These are phyloP conservation scores for Patella depressa DNA, from an alignment of 2,888 invertebrate genomes.

Conservation along the genomic window DNA sequence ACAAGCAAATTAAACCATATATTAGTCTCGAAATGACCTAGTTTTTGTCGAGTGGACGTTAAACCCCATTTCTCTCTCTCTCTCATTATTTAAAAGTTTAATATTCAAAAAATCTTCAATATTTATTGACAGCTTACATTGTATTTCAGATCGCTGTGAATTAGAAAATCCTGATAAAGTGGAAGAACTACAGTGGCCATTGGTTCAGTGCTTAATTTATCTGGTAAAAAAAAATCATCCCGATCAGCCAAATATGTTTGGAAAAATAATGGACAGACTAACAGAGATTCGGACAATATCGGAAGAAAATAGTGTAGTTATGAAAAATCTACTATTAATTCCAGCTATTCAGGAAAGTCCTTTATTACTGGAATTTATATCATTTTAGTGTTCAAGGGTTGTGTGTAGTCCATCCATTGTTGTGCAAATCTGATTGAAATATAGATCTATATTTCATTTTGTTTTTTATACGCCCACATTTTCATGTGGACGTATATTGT, in stretches of 20 bases:
- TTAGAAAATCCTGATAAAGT: conserved; percentile 43
- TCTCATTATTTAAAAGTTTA: too few relatives aligned
- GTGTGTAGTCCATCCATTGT: too few relatives aligned
- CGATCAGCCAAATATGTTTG: conserved; percentile 27
- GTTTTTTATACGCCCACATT: too few relatives aligned
- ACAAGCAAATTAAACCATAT: too few relatives aligned
- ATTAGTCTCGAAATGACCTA: too few relatives aligned
- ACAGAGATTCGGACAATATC: conserved; percentile 40
- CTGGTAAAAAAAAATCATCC: conserved; percentile 32
- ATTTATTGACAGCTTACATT: too few relatives aligned
- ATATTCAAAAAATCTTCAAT: too few relatives aligned
- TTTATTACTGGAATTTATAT: conserved; percentile 39
- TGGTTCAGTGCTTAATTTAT: conserved; percentile 42
- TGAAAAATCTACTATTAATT: conserved; percentile 44
- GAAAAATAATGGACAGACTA: conserved; percentile 43
- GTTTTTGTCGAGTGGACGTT: too few relatives aligned
- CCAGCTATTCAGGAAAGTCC: conserved; percentile 45
- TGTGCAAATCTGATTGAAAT: too few relatives aligned
- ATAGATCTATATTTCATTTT: too few relatives aligned
- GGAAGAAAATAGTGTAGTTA: conserved; percentile 44
- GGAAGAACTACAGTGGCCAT: conserved; percentile 45
- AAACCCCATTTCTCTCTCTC: too few relatives aligned
- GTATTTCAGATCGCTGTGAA: conserved; percentile 45
- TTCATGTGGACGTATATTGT: too few relatives aligned
- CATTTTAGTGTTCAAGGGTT: not conserved